phyloP scores from a whole-genome alignment of 2,797 vertebrate species.

The Ptychobarbus kaznakovi region DNA sequence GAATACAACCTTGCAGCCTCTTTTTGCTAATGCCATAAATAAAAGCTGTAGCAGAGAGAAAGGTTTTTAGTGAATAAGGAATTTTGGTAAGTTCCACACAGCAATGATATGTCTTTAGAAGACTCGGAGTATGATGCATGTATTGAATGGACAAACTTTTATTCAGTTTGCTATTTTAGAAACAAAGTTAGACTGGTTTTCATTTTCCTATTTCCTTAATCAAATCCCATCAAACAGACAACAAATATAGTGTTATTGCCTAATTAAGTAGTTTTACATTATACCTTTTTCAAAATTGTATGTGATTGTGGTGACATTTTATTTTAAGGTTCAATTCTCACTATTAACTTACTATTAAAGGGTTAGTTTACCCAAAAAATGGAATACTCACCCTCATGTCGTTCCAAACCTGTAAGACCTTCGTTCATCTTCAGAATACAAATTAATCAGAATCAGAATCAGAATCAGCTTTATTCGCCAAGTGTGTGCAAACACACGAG shows the following conservation, averaged over 20 bases:
- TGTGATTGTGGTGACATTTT: slow-evolving; percentile 20
- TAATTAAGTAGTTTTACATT: background rate
- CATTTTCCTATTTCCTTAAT: background rate
- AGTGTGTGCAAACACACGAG: too few species aligned
- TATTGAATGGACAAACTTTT: background rate
- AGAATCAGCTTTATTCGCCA: too few species aligned
- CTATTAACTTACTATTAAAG: background rate
- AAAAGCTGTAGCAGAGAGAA: background rate
- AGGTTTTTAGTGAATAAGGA: background rate
- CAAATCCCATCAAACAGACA: background rate
- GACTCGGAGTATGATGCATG: background rate
- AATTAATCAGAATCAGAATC: too few species aligned
- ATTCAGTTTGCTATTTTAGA: background rate
- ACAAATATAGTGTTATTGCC: background rate
- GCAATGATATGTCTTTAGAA: background rate
- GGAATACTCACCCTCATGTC: too few species aligned
- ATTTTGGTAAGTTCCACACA: background rate
- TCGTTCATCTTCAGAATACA: too few species aligned
- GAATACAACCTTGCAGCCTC: background rate
- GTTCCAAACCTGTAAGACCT: too few species aligned
- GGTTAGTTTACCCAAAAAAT: background rate
- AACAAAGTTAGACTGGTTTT: background rate
- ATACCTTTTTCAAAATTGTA: background rate
- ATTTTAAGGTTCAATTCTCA: background rate
- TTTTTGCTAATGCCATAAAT: background rate